Percentiles rank a stretch among this genome's conserved stretches.
Evolutionary conservation across 2,888 invertebrate genomes (phyloP).

Genomic region (Beris morrisii): DNA sequence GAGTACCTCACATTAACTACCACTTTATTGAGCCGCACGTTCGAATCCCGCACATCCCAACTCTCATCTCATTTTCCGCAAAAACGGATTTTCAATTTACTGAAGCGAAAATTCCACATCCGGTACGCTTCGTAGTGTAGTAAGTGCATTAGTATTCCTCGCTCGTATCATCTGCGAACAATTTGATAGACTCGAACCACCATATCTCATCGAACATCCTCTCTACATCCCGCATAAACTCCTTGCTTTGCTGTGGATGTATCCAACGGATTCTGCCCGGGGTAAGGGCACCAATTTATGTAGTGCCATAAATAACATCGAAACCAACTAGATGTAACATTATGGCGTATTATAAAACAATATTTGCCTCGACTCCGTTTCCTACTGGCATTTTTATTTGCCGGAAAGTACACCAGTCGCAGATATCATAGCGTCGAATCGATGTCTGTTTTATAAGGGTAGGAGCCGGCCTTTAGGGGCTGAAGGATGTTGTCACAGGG

Average conservation of each 20-base stretch:
- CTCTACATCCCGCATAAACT: conserved; percentile 34
- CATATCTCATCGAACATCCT: conserved; percentile 33
- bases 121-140: conserved; percentile 7
- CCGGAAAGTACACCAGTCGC: conserved; percentile 14
- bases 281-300: conserved; percentile 36
- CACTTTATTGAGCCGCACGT: too few relatives aligned
- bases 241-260: conserved; percentile 15
- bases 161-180: conserved; percentile 31
- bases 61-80: too few relatives aligned
- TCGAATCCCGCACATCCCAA: too few relatives aligned
- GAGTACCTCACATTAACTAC: too few relatives aligned
- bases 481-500: not conserved
- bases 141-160: conserved; percentile 36
- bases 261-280: not conserved
- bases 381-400: conserved; percentile 30
- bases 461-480: conserved; percentile 11
- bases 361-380: conserved; percentile 35
- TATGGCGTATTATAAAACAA: conserved; percentile 39
- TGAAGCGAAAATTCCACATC: conserved; percentile 29
- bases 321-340: conserved; percentile 38
- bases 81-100: conserved; percentile 24
- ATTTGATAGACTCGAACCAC: conserved; percentile 36
- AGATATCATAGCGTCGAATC: conserved; percentile 5
- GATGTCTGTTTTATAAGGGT: not conserved
- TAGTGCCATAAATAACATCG: conserved; percentile 39